phyloP scores from a whole-genome alignment of 64 coral and sea anemone species.

The Orbicella faveolata region DNA sequence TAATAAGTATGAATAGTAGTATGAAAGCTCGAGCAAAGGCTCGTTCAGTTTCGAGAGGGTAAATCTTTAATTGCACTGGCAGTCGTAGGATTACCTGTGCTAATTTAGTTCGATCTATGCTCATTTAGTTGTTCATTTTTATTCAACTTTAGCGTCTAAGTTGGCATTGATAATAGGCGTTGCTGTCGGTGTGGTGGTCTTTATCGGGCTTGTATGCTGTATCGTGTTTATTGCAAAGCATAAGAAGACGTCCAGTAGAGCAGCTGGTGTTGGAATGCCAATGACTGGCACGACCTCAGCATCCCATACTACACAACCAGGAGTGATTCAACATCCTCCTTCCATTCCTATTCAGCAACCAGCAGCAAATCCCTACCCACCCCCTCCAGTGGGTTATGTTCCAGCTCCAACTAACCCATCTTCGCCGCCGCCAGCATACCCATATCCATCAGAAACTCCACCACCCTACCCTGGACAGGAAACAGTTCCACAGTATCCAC shows the following conservation, averaged over 20 bases:
- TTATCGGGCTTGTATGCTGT: background rate
- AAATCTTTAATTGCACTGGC: too few relatives aligned
- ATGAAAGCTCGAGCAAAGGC: too few relatives aligned
- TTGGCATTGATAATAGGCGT: too few relatives aligned
- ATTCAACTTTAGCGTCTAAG: too few relatives aligned
- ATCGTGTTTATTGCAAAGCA: too few relatives aligned
- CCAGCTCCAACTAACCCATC: background rate
- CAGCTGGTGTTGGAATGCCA: background rate
- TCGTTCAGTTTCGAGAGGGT: too few relatives aligned
- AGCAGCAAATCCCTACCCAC: background rate
- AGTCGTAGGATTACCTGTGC: too few relatives aligned
- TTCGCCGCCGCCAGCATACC: background rate
- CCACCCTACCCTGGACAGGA: background rate
- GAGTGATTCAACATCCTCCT: background rate
- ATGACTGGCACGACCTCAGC: background rate
- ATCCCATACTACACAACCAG: background rate
- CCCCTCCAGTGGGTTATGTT: background rate
- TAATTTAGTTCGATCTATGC: too few relatives aligned
- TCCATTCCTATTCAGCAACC: background rate
- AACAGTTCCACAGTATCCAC: background rate
- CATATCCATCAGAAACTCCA: background rate
- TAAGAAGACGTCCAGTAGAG: background rate
- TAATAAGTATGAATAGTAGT: too few relatives aligned
- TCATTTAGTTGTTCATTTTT: too few relatives aligned
- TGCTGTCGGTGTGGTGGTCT: background rate